Conservation (phyloP, 2,888 invertebrate genomes). For the Galerucella nymphaeae region DNA sequence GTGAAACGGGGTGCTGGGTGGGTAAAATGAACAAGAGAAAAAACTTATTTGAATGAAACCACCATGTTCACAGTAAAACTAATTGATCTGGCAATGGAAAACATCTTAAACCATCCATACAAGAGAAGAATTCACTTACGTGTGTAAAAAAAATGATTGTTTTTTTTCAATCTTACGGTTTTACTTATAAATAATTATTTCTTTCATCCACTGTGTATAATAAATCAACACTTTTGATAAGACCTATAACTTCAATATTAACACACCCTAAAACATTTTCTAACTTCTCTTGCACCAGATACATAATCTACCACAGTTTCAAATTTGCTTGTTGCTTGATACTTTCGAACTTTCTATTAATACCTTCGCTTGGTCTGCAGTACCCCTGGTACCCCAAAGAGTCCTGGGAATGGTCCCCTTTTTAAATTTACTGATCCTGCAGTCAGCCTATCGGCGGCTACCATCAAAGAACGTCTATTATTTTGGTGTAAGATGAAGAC, state of each 20-base stretch:
- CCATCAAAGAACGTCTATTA: slow-evolving; percentile 96
- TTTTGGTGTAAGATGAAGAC: slow-evolving; percentile 98
- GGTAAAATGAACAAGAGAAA: too few species aligned
- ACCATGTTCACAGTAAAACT: too few species aligned
- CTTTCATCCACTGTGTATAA: too few species aligned
- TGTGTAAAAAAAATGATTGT: too few species aligned
- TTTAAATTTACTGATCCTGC: slow-evolving; percentile 93
- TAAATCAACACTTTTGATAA: too few species aligned
- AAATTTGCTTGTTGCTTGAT: slow-evolving; percentile 40
- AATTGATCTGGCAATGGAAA: too few species aligned
- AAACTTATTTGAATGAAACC: too few species aligned
- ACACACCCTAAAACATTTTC: neutral
- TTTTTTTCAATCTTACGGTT: too few species aligned
- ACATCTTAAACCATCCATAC: too few species aligned
- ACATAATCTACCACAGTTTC: neutral
- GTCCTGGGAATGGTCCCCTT: slow-evolving; percentile 74
- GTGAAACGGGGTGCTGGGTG: too few species aligned
- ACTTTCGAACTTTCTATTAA: slow-evolving; percentile 29
- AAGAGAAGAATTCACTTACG: too few species aligned
- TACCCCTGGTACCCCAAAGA: slow-evolving; percentile 77
- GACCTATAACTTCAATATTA: neutral
- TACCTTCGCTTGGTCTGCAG: slow-evolving; percentile 65
- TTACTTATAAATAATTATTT: too few species aligned
- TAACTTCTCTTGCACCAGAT: neutral
- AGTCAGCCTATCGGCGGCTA: slow-evolving; percentile 90